These are phyloP conservation scores for Halictus quadricinctus DNA, from an alignment of 2,888 invertebrate genomes.

Conservation along the genomic window DNA sequence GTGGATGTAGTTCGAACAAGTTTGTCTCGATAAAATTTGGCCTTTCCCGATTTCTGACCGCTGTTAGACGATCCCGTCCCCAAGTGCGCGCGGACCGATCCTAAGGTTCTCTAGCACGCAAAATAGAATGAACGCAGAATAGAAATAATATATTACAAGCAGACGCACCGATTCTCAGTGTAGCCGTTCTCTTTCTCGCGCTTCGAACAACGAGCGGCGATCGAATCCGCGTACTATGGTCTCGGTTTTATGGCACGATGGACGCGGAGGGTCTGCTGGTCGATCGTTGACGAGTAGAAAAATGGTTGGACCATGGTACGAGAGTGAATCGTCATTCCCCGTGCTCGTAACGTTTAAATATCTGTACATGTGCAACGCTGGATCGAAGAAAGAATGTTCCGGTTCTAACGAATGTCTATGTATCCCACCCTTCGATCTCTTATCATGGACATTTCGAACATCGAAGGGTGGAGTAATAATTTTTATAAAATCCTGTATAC, in stretches of 20 bases:
- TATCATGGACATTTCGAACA: background rate
- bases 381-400: background rate
- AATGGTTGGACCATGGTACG: constrained; percentile 9
- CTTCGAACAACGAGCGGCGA: constrained; percentile 62
- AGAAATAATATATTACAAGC: constrained; percentile 74
- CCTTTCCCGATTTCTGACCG: background rate
- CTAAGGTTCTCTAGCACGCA: constrained; percentile 36
- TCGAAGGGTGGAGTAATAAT: background rate
- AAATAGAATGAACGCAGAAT: background rate
- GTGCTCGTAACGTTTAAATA: constrained; percentile 50
- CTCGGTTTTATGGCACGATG: constrained; percentile 49
- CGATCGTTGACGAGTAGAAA: constrained; percentile 20
- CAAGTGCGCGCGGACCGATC: constrained; percentile 37
- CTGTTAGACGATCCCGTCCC: constrained; percentile 47
- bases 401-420: background rate
- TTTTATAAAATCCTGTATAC: background rate
- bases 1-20: background rate
- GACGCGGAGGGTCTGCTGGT: constrained; percentile 14
- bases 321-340: constrained; percentile 38
- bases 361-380: constrained; percentile 48
- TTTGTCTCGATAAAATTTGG: background rate
- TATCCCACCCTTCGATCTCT: background rate
- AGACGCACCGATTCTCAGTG: constrained; percentile 45
- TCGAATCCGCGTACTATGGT: constrained; percentile 50
- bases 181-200: background rate